These are phyloP conservation scores for Corythaixoides concolor DNA, from an alignment of 2,113 vertebrate genomes.

Conservation along the genomic window DNA sequence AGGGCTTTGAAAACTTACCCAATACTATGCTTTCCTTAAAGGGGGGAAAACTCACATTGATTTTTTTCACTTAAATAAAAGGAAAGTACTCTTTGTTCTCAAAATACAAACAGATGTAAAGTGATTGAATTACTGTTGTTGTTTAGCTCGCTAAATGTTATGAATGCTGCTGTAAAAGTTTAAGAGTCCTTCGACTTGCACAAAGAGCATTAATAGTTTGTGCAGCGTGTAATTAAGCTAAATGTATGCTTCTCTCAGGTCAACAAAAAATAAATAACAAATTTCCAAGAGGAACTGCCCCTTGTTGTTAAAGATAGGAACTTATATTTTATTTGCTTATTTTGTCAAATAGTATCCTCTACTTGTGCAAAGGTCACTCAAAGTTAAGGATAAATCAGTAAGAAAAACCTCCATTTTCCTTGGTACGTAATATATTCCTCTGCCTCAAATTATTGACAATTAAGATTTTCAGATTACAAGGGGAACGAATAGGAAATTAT, in stretches of 20 bases:
- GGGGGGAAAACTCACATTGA: neutral
- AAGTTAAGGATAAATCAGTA: neutral
- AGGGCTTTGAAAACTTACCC: neutral
- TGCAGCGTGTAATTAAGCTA: neutral
- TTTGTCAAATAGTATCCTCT: neutral
- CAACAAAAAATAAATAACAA: neutral
- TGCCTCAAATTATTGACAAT: neutral
- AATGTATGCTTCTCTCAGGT: neutral
- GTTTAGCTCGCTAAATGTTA: neutral
- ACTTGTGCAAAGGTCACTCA: neutral
- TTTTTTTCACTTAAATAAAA: neutral
- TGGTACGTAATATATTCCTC: neutral
- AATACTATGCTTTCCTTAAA: neutral
- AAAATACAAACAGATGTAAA: constrained; percentile 2
- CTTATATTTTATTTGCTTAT: neutral
- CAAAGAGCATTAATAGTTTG: neutral
- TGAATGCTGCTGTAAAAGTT: neutral
- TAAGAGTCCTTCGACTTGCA: neutral
- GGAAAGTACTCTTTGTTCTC: neutral
- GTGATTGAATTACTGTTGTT: neutral
- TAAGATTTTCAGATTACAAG: neutral
- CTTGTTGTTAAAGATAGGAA: neutral
- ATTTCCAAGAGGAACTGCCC: neutral
- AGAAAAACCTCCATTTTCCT: neutral
- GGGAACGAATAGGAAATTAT: neutral